Evolutionary conservation across 37 sponge, comb jelly and placozoan species (phyloP).

Genomic region (Cliona cf. orientalis): DNA sequence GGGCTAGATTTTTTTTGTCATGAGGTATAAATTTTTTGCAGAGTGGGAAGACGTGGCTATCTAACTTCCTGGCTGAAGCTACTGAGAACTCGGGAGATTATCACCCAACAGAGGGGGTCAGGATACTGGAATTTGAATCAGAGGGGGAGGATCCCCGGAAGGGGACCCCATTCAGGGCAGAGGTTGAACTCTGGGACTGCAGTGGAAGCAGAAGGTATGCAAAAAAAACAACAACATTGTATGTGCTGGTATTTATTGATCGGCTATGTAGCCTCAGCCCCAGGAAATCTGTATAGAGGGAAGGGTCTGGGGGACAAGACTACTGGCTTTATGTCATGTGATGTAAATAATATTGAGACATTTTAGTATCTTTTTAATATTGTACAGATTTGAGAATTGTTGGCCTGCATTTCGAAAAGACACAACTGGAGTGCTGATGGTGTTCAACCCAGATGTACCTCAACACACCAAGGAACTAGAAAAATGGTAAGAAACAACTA

Average conservation of each 20-base stretch:
- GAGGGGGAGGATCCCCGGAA: slow-evolving; percentile 45
- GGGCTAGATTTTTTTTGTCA: no score
- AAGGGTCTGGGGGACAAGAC: no score
- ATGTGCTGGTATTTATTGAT: not conserved
- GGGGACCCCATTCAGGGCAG: slow-evolving; percentile 42
- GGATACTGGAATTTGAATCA: slow-evolving; percentile 81
- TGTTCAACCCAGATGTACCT: slow-evolving; percentile 57
- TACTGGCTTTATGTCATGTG: no score
- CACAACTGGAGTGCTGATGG: slow-evolving; percentile 71
- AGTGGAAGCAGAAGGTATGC: slow-evolving; percentile 71
- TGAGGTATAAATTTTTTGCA: no score
- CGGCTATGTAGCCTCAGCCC: no score
- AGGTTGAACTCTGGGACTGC: slow-evolving; percentile 89
- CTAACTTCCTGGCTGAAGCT: slow-evolving; percentile 79
- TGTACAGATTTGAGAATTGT: slow-evolving; percentile 73
- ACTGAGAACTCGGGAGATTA: slow-evolving; percentile 76
- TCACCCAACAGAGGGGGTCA: slow-evolving; percentile 79
- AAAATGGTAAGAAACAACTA: slow-evolving; percentile 52
- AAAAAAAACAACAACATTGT: not conserved
- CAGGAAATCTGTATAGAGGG: no score
- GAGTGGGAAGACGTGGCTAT: slow-evolving; percentile 73
- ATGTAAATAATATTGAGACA: not conserved
- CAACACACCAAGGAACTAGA: slow-evolving; percentile 62
- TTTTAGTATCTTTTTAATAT: not conserved
- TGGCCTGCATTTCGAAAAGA: slow-evolving; percentile 87